Evolutionary conservation across 23 tunicate genomes (phyloP), one percentile per base, ranked within the genome.

Genomic region (Halocynthia aurantium): DNA sequence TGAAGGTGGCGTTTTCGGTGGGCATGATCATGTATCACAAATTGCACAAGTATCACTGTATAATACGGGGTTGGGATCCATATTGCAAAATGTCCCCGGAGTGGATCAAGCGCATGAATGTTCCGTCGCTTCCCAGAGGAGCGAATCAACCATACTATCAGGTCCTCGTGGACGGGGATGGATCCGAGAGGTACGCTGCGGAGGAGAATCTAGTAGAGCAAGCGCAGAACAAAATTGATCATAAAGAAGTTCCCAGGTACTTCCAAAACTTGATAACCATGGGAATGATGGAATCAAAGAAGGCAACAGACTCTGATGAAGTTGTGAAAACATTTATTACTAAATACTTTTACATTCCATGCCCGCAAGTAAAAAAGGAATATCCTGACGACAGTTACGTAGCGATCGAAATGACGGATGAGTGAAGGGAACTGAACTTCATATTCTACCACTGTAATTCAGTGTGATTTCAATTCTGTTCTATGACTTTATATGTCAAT

Each of bases 31-130:
- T 73, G 80, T 61, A 51, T 2, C 85, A 82, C 54, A 62, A 52
- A 19, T 62, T 71, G 65, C 74, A 73, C 53, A 72, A 73, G 17
- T 82, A 82, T 72, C 2, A 62, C n/a, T 82, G 85, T 64, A 72
- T 82, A 54, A 73, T 82, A 50, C 52, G 85, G 50, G 85, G 85
- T 8, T 82, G 85, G 85, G 80, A 82, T 40, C 50, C 50, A 51
- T 62, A 10, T 11, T 82, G 85, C 49, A 52, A 74, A 11, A 82
- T 82, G 85, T 50, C 85, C 0, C 56, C 50, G 50, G 17, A 10
- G 6, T 82, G 85, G 85, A 57, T 56, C 4, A 11, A 7, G 10
- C 85, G 62, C 51, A 82, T 82, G 85, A 80, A 80, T 15, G 69
- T 82, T 49, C n/a, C 51, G 53, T 52, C 17, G 7, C 19, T 82